Evolutionary conservation across 2,888 invertebrate species (phyloP), one percentile per base, ranked within the genome.

Genomic region (Galeruca laticollis): DNA sequence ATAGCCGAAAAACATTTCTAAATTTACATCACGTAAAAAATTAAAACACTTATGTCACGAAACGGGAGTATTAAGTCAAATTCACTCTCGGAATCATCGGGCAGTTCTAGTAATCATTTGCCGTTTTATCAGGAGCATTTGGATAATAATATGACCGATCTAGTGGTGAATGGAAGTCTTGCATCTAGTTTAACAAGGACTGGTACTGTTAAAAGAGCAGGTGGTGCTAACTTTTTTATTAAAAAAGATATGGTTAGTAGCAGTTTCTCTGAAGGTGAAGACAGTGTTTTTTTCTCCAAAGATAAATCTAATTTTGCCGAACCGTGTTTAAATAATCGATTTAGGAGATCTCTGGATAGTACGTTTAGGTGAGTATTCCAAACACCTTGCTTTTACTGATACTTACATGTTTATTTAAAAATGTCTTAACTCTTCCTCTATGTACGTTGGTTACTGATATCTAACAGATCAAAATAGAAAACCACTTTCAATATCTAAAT

Each of bases 161-260:
- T 84, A 20, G 80, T 81, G 10, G 74, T 84, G 49, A 82, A 80
- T 60, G 83, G 83, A n/a, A 77, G 76, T 31, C 75, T 79, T 18
- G 81, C 79, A n/a, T 78, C 78, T n/a, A 80, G 74, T 60, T 80
- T 78, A 65, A 79, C 75, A 60, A 78, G 85, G 60, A 84, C 84
- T 8, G 84, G 83, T 20, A 85, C 85, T 0, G 84, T 86, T 1
- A 76, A 82, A 64, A 77, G 85, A 70, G 83, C 81, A 1, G 83
- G 81, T 1, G 80, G 77, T 61, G 74, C 77, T 2, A 74, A 72
- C 15, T 72, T 78, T 40, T 40, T 68, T 20, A 79, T 78, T 67
- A 75, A 79, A 49, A 73, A 73, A 5, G 33, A 60, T 4, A 9
- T 51, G 0, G 67, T 49, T 66, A 71, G 52, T 49, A 35, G 21